Conservation (phyloP, 1,140 invertebrate genomes). For the Drosophila triauraria region DNA sequence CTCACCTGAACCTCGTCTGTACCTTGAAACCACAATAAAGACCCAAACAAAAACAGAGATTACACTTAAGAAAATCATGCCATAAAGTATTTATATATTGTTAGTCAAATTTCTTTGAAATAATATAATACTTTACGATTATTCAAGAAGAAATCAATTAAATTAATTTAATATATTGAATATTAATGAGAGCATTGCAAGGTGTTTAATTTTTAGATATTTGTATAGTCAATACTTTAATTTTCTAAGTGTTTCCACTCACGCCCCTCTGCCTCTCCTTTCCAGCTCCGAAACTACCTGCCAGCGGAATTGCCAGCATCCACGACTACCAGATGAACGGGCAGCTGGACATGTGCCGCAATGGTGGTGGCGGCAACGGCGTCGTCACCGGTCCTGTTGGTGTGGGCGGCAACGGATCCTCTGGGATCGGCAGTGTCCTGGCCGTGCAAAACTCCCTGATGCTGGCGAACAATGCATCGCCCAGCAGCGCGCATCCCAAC, state of each 20-base stretch:
- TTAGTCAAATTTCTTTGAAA: background rate
- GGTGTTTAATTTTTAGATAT: background rate
- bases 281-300: constrained; percentile 89
- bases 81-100: too few relatives aligned
- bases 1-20: constrained; percentile 31
- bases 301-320: constrained; percentile 86
- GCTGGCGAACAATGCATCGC: constrained; percentile 56
- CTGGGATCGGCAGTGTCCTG: constrained; percentile 46
- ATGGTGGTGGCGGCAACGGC: constrained; percentile 39
- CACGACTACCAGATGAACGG: constrained; percentile 84
- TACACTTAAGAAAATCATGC: constrained; percentile 2
- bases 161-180: too few relatives aligned
- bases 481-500: constrained; percentile 43
- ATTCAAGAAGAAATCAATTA: background rate
- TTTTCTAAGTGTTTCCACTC: constrained; percentile 12
- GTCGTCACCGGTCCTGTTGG: constrained; percentile 31
- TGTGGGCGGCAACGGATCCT: constrained; percentile 36
- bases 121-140: background rate
- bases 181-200: too few relatives aligned
- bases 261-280: constrained; percentile 14
- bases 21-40: constrained; percentile 59
- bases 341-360: constrained; percentile 80
- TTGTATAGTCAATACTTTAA: background rate
- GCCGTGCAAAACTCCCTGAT: constrained; percentile 85
- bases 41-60: constrained; percentile 1